Evolutionary conservation across 1,140 invertebrate species (phyloP), one percentile per base, ranked within the genome.

Genomic region (Calliopsis andreniformis): DNA sequence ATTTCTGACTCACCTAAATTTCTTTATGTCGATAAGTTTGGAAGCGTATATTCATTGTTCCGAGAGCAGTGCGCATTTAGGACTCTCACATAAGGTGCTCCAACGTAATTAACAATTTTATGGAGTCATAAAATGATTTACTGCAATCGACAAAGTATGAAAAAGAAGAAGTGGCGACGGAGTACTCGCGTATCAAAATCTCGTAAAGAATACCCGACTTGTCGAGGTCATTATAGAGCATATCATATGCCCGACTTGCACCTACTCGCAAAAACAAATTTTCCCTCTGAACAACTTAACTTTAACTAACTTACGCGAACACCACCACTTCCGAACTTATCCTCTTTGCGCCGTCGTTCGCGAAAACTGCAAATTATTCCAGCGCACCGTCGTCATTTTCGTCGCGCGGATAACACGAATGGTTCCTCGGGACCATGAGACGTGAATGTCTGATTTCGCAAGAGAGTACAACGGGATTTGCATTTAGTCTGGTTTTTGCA

Each of bases 291-390:
- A 55, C 75, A 55, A 63, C 64, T 63, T 70, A 75, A 79, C 70
- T 83, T 83, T 83, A 83, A 83, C 82, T 49, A 83, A 83, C 69
- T 83, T 83, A 83, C 79, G 62, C 39, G 61, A 73, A n/a, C 35
- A 55, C 43, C 64, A 23, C 49, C 43, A 75, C 53, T 75, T 75
- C 62, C 69, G 32, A 83, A 83, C 69, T 83, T 79, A 59, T 72
- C 67, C 75, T 71, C 35, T 71, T 71, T 51, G 23, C 28, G 43
- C 64, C 47, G 45, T 43, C 45, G 47, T 68, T 73, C 68, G 76
- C 32, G 80, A 79, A 78, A 82, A 83, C 59, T 68, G 45, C 63
- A 58, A 63, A 59, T 58, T 43, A 53, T 79, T 78, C 70, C 30
- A 43, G 51, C 53, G 58, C 45, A 71, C 49, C 69, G 28, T 25